phyloP scores from a whole-genome alignment of 2,113 vertebrate genomes.

The Heteronetta atricapilla region DNA sequence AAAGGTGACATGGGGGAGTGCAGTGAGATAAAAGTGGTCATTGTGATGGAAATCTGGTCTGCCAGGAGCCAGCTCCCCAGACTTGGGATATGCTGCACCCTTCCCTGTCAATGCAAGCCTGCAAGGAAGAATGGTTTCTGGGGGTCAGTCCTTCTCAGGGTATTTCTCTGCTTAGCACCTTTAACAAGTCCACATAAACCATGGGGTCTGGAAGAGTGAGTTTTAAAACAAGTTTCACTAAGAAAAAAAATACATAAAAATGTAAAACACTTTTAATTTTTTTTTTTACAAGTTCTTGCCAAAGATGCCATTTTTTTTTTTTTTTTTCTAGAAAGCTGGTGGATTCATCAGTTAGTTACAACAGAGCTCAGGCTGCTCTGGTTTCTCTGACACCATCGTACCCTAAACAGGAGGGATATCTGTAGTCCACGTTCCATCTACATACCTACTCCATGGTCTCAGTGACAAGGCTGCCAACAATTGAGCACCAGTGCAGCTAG shows the following conservation, averaged over 20 bases:
- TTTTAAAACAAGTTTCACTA: background rate
- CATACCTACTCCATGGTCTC: background rate
- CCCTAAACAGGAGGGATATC: background rate
- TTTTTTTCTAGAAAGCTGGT: background rate
- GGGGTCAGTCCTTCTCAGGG: rapidly evolving
- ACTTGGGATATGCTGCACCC: background rate
- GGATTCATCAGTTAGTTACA: background rate
- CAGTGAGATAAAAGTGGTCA: background rate
- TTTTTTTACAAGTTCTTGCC: background rate
- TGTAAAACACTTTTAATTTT: background rate
- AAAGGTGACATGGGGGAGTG: background rate
- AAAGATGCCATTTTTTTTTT: background rate
- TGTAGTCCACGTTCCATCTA: rapidly evolving
- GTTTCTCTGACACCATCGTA: background rate
- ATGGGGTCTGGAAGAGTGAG: background rate
- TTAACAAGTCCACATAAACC: background rate
- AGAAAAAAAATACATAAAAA: background rate
- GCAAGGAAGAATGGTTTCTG: background rate
- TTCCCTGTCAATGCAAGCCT: background rate
- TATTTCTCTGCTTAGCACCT: background rate
- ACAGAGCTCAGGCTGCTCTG: background rate
- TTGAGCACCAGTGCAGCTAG: background rate
- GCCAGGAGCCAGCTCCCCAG: background rate
- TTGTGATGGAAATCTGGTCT: background rate
- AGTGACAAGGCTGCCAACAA: background rate